Evolutionary conservation across 2,888 invertebrate species (phyloP), one percentile per base, ranked within the genome.

Genomic region (Fragum fragum): DNA sequence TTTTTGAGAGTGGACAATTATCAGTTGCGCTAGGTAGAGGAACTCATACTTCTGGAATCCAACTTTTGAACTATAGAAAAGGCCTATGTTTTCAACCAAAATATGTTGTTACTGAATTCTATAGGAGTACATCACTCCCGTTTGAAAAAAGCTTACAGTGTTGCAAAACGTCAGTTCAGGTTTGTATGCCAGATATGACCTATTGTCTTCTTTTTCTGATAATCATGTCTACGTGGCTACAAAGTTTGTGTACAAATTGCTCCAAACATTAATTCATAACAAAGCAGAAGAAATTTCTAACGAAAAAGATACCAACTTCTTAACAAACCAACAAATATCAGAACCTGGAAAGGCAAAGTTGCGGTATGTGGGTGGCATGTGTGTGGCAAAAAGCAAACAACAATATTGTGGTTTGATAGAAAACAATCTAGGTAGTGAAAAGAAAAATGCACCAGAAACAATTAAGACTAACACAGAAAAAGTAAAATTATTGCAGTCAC

Each of bases 361-460:
- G 2, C 29, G 73, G 32, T 76, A 80, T 73, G 80, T 80, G 9
- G 80, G 52, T n/a, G 80, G 80, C 11, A 80, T 80, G 80, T 80
- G 80, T 52, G 39, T 80, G 16, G 29, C 80, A 32, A 80, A 80
- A 61, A n/a, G 29, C 23, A 59, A n/a, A 59, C 29, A 76, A 23
- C 80, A 76, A 66, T 73, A 55, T 18, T 61, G 59, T 23, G 28
- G 61, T 26, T 21, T 73, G 23, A 29, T 73, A 23, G 47, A 39
- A 61, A 61, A 42, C 16, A n/a, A 59, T 16, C 9, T 61, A n/a
- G 61, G 61, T 23, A 73, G 61, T 61, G 42, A 23, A 59, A 73
- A 73, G 28, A 59, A 47, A 47, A 55, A n/a, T 72, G 72, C 57
- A 21, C 1, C 1, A 73, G 47, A 73, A 61, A 59, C 11, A 47